phyloP scores from a whole-genome alignment of 2,888 invertebrate species.

The Habroteleia sp. region DNA sequence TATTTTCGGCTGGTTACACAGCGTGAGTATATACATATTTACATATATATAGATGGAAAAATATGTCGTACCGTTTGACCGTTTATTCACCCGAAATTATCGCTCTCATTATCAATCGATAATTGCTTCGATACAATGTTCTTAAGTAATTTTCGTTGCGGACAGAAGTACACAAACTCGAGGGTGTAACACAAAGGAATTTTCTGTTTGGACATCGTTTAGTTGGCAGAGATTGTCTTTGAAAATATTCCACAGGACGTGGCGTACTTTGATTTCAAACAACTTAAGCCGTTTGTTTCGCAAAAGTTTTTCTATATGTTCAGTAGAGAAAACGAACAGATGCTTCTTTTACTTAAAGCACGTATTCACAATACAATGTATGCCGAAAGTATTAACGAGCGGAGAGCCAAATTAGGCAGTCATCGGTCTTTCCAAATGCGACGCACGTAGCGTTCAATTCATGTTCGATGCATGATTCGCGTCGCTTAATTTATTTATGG shows the following conservation, averaged over 20 bases:
- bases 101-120: too few relatives aligned
- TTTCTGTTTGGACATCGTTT: background rate
- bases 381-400: constrained; percentile 28
- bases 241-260: constrained; percentile 1
- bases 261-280: background rate
- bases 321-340: constrained; percentile 23
- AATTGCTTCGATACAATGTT: too few relatives aligned
- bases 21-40: too few relatives aligned
- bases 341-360: constrained; percentile 5
- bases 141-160: too few relatives aligned
- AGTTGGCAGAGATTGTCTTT: background rate
- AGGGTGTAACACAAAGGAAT: background rate
- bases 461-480: constrained; percentile 5
- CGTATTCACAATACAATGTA: constrained; percentile 4
- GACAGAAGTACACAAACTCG: background rate
- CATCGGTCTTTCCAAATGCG: constrained; percentile 8
- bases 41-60: too few relatives aligned
- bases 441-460: constrained; percentile 11
- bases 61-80: too few relatives aligned
- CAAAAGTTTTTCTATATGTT: background rate
- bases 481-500: constrained; percentile 19
- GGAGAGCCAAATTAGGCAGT: constrained; percentile 2
- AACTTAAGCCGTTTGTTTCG: background rate
- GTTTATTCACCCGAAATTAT: too few relatives aligned
- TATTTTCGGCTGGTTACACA: too few relatives aligned